A percentile compares a stretch with the other conserved stretches of the same genome.
These are phyloP conservation scores for Netelia melanura DNA, from an alignment of 2,888 invertebrate genomes.

Conservation along the genomic window DNA sequence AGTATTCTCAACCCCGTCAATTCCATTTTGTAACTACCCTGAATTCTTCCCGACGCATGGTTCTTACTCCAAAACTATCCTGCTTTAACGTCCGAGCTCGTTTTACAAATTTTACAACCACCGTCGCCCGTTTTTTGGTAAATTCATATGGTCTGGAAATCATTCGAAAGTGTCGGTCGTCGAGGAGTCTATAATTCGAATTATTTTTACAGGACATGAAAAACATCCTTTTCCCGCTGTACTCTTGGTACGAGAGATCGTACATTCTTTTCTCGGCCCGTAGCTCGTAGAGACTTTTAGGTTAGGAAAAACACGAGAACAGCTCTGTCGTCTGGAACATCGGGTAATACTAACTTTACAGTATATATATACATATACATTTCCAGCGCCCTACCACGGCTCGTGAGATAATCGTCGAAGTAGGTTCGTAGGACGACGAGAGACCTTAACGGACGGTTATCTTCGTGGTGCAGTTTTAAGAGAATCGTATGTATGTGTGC, in stretches of 20 bases:
- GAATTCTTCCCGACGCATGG: background rate
- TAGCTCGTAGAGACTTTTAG: slow-evolving; percentile 28
- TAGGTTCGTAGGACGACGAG: slow-evolving; percentile 60
- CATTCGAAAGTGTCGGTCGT: background rate
- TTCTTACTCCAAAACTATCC: background rate
- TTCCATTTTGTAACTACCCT: slow-evolving; percentile 14
- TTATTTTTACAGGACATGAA: background rate
- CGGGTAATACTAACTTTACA: slow-evolving; percentile 38
- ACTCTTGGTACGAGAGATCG: too few relatives aligned
- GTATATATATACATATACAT: background rate
- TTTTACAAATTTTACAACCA: background rate
- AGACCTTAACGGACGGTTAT: slow-evolving; percentile 74
- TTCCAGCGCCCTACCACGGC: slow-evolving; percentile 26
- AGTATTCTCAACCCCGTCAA: slow-evolving; percentile 56
- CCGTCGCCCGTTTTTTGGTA: background rate
- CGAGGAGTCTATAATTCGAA: background rate
- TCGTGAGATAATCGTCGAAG: slow-evolving; percentile 66
- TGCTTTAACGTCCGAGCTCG: background rate
- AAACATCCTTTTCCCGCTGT: too few relatives aligned
- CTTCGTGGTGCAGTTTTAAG: slow-evolving; percentile 74
- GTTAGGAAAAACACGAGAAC: slow-evolving; percentile 37
- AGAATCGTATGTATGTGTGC: slow-evolving; percentile 47
- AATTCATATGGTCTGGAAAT: background rate
- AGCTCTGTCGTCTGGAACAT: slow-evolving; percentile 47
- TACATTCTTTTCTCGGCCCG: background rate